Evolutionary conservation across 92 coral and sea anemone genomes (phyloP).

Genomic region (Parazoanthus swiftii): DNA sequence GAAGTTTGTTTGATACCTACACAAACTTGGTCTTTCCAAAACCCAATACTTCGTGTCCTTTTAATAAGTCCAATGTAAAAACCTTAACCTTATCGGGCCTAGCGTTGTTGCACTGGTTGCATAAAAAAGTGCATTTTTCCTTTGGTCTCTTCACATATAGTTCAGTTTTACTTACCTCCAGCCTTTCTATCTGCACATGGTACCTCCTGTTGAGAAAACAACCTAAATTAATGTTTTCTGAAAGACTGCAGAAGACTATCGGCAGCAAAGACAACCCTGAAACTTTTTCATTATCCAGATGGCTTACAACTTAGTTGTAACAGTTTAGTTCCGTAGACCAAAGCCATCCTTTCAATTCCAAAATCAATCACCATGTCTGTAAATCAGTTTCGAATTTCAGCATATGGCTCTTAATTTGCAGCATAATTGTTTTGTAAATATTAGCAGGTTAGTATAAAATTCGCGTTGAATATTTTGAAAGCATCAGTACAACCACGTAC

Average conservation of each 20-base stretch:
- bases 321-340: not conserved
- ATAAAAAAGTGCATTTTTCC: no score
- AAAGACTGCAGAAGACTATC: not conserved
- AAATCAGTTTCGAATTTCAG: not conserved
- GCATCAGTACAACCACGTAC: not conserved
- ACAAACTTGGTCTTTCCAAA: no score
- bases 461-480: not conserved
- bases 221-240: not conserved
- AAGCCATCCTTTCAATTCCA: not conserved
- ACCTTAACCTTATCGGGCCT: not conserved
- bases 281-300: not conserved
- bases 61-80: not conserved
- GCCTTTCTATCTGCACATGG: constrained; percentile 54
- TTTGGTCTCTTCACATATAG: no score
- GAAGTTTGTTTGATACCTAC: not conserved
- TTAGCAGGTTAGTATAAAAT: no score
- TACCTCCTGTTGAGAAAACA: constrained; percentile 47
- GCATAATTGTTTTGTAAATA: no score
- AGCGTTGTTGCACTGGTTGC: no score
- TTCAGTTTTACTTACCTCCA: constrained; percentile 57
- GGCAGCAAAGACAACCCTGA: not conserved
- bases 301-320: no score
- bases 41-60: not conserved
- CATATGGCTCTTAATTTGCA: no score
- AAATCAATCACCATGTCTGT: no score